A percentile compares a stretch with the other conserved stretches of the same genome.
These are phyloP conservation scores for Cariama cristata DNA, from an alignment of 2,113 vertebrate genomes.

Conservation along the genomic window DNA sequence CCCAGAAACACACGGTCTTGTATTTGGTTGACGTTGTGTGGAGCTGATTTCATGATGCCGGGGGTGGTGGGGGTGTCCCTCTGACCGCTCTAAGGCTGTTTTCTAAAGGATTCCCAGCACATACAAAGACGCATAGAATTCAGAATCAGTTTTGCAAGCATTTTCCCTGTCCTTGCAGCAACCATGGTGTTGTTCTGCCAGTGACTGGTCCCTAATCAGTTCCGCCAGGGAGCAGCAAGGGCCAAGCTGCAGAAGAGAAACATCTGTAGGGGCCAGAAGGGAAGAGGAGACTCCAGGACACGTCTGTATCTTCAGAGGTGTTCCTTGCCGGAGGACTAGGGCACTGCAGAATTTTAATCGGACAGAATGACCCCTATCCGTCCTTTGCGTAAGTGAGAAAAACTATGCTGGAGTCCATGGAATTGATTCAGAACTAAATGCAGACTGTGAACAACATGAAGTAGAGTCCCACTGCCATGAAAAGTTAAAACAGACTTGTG, in stretches of 20 bases:
- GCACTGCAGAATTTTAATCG: background rate
- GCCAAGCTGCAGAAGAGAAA: background rate
- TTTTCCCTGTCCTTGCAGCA: background rate
- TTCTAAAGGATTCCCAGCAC: background rate
- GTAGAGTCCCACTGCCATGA: background rate
- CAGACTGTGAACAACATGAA: background rate
- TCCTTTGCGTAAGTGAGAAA: background rate
- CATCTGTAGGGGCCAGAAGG: background rate
- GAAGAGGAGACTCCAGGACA: background rate
- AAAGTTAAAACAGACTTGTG: background rate
- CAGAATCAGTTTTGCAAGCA: background rate
- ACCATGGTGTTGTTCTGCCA: background rate
- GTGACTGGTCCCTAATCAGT: background rate
- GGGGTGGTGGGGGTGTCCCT: background rate
- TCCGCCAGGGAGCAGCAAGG: background rate
- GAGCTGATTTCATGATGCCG: background rate
- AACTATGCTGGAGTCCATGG: background rate
- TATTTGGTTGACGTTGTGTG: background rate
- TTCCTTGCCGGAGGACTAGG: background rate
- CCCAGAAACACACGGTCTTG: background rate
- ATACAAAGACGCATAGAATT: background rate
- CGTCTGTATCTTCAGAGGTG: background rate
- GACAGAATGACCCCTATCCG: background rate
- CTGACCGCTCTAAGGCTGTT: background rate
- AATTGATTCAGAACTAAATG: background rate